A percentile compares a stretch with the other conserved stretches of the same genome.
Evolutionary conservation across 2,888 invertebrate species (phyloP).

Genomic region (Dasysyrphus albostriatus): DNA sequence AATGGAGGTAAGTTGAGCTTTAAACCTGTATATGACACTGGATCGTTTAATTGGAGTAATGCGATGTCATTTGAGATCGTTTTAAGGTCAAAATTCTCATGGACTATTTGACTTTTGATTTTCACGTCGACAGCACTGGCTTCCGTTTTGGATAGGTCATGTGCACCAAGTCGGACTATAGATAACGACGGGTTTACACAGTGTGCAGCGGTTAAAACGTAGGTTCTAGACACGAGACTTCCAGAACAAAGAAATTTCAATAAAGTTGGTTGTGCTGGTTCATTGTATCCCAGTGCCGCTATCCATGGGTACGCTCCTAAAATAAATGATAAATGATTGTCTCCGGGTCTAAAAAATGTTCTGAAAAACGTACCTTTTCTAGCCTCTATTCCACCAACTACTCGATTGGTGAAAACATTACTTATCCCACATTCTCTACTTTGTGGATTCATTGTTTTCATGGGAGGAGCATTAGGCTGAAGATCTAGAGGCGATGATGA

Average conservation of each 20-base stretch:
- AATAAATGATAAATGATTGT: neutral
- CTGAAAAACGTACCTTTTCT: constrained; percentile 77
- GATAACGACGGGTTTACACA: constrained; percentile 81
- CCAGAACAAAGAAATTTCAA: constrained; percentile 89
- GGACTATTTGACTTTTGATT: constrained; percentile 86
- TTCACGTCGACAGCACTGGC: constrained; percentile 87
- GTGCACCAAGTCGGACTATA: constrained; percentile 90
- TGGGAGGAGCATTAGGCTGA: neutral
- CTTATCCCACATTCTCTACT: constrained; percentile 85
- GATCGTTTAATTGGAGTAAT: constrained; percentile 86
- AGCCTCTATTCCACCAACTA: constrained; percentile 85
- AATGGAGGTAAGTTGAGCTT: neutral
- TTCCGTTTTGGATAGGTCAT: constrained; percentile 86
- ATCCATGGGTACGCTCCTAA: constrained; percentile 92
- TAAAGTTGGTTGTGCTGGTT: constrained; percentile 82
- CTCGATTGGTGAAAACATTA: constrained; percentile 81
- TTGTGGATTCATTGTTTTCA: neutral
- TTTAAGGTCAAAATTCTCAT: constrained; percentile 88
- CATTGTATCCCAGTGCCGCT: constrained; percentile 89
- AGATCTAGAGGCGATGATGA: neutral
- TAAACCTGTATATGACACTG: constrained; percentile 79
- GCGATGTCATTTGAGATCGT: constrained; percentile 91
- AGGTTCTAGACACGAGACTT: constrained; percentile 87
- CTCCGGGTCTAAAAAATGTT: neutral
- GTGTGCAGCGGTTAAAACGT: constrained; percentile 90